These are phyloP conservation scores for Amiota communis DNA, from an alignment of 2,888 invertebrate species.

Conservation along the genomic window DNA sequence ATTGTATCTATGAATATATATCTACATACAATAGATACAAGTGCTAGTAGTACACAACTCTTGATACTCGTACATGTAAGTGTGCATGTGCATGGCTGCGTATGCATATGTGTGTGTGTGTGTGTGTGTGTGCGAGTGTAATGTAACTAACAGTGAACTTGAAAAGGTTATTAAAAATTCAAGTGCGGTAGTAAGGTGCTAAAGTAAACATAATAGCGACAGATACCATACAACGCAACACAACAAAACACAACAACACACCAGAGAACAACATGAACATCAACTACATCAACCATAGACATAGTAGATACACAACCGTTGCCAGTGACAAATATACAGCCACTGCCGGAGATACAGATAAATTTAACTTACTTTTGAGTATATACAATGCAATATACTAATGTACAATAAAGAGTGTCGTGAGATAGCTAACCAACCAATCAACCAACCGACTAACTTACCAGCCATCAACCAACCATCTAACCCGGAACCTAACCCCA, in stretches of 20 bases:
- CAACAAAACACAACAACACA: slow-evolving; percentile 3
- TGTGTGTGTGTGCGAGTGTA: not conserved
- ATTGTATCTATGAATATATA: no score
- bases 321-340: no score
- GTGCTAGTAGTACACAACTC: not conserved
- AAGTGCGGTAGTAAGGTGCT: slow-evolving; percentile 60
- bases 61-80: not conserved
- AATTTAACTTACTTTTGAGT: no score
- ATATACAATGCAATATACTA: no score
- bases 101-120: not conserved
- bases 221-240: slow-evolving; percentile 7
- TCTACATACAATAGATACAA: no score
- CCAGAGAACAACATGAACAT: not conserved
- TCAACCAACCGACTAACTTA: no score
- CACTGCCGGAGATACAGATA: no score
- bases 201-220: slow-evolving; percentile 52
- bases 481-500: no score
- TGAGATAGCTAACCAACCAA: no score
- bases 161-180: slow-evolving; percentile 61
- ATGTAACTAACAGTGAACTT: slow-evolving; percentile 55
- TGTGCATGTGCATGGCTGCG: not conserved
- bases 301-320: no score
- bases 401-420: no score
- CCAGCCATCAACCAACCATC: no score
- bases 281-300: not conserved